Evolutionary conservation across 1,140 invertebrate genomes (phyloP).

Genomic region (Danaus melanippus): DNA sequence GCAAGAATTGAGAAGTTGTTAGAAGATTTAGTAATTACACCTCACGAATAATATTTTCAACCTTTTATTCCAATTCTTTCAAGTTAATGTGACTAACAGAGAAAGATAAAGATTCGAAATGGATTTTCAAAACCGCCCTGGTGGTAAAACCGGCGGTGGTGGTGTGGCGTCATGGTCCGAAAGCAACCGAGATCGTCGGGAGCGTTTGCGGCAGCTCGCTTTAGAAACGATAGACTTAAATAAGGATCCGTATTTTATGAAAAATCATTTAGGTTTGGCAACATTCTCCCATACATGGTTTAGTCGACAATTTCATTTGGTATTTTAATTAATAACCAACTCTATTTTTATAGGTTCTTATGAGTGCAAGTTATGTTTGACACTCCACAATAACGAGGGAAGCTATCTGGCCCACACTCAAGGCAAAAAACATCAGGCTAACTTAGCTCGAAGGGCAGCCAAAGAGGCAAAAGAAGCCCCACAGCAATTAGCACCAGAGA

Average conservation of each 20-base stretch:
- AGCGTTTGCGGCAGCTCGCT: slow-evolving; percentile 95
- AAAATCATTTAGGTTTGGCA: slow-evolving; percentile 90
- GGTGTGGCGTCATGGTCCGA: slow-evolving; percentile 99
- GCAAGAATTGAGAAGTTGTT: too few relatives aligned
- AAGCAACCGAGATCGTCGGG: slow-evolving; percentile 95
- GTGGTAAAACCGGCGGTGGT: slow-evolving; percentile 98
- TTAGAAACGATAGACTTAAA: slow-evolving; percentile 99
- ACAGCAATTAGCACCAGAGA: slow-evolving; percentile 90
- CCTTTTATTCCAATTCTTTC: too few relatives aligned
- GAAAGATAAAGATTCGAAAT: slow-evolving; percentile 47
- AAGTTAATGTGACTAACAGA: too few relatives aligned
- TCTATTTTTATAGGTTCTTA: slow-evolving; percentile 83
- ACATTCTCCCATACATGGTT: not conserved
- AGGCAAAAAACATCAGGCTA: slow-evolving; percentile 99
- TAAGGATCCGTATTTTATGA: slow-evolving; percentile 99
- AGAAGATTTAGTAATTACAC: too few relatives aligned
- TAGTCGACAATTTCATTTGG: too few relatives aligned
- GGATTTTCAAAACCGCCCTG: slow-evolving; percentile 98
- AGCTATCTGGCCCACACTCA: slow-evolving; percentile 99
- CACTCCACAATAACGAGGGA: slow-evolving; percentile 99
- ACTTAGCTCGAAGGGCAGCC: slow-evolving; percentile 96
- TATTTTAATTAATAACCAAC: not conserved
- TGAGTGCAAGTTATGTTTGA: slow-evolving; percentile 99
- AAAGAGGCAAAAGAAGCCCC: slow-evolving; percentile 99
- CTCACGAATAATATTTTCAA: too few relatives aligned